phyloP scores from a whole-genome alignment of 2,888 invertebrate genomes.

The Philereme transversata region DNA sequence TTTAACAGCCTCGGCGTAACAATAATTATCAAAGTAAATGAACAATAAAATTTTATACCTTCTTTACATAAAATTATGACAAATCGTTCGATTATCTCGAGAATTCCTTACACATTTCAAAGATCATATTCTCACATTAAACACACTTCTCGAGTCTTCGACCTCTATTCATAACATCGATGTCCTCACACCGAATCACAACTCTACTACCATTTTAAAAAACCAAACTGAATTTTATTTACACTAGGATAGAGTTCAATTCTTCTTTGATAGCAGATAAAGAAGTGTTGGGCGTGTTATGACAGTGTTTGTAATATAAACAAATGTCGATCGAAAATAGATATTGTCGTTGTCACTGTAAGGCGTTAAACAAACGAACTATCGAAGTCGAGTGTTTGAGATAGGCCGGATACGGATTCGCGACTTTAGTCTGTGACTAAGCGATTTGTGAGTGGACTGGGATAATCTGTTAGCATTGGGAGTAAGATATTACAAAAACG shows the following conservation, averaged over 20 bases:
- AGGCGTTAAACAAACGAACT: slow-evolving; percentile 62
- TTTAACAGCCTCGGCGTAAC: no score
- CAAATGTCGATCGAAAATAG: slow-evolving; percentile 72
- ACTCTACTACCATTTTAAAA: slow-evolving; percentile 22
- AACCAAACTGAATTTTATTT: slow-evolving; percentile 2
- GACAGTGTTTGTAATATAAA: slow-evolving; percentile 72
- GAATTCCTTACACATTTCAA: slow-evolving; percentile 36
- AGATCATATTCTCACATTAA: slow-evolving; percentile 55
- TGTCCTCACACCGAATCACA: slow-evolving; percentile 54
- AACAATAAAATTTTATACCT: no score
- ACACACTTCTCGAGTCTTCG: slow-evolving; percentile 56
- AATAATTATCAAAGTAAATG: no score
- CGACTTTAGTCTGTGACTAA: slow-evolving; percentile 31
- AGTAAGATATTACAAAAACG: neutral
- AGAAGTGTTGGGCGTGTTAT: slow-evolving; percentile 42
- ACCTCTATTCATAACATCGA: slow-evolving; percentile 69
- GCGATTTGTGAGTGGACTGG: slow-evolving; percentile 3
- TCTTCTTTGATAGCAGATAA: neutral
- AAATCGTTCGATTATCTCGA: slow-evolving; percentile 29
- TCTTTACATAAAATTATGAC: slow-evolving; percentile 14
- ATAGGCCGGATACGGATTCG: slow-evolving; percentile 40
- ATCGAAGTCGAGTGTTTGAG: slow-evolving; percentile 38
- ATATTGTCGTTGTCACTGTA: slow-evolving; percentile 75
- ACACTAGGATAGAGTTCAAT: neutral
- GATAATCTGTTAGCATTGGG: slow-evolving; percentile 1